These are phyloP conservation scores for Bibio marci DNA, from an alignment of 2,888 invertebrate species.

Conservation along the genomic window DNA sequence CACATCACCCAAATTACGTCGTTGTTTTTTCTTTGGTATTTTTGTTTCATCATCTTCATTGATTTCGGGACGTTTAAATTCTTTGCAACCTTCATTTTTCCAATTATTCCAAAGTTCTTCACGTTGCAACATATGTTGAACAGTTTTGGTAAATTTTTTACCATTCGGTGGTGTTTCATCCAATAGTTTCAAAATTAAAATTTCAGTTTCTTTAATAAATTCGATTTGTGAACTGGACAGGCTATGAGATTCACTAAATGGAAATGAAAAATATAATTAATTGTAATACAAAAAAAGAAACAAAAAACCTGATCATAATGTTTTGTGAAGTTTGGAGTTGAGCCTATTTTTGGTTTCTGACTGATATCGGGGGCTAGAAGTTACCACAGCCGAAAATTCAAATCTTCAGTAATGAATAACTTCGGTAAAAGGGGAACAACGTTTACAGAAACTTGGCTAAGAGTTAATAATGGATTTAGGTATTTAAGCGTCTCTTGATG, in stretches of 20 bases:
- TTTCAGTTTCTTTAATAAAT: conserved; percentile 67
- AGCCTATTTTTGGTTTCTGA: no score
- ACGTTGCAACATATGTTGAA: conserved; percentile 66
- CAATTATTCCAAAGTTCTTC: conserved; percentile 96
- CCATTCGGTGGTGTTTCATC: conserved; percentile 89
- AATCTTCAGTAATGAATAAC: no score
- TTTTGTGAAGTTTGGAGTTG: no score
- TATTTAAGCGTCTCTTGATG: no score
- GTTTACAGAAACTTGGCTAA: no score
- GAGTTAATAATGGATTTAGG: no score
- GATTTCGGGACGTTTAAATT: conserved; percentile 30
- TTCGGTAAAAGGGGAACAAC: no score
- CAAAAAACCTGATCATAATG: no score
- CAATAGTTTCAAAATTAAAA: conserved; percentile 60
- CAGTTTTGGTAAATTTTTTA: conserved; percentile 62
- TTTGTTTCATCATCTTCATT: conserved; percentile 21
- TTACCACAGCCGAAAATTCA: no score
- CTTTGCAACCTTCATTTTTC: conserved; percentile 97
- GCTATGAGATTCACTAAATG: conserved; percentile 57
- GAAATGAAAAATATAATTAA: no score
- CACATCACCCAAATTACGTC: conserved; percentile 54
- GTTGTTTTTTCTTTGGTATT: conserved; percentile 28
- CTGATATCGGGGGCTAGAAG: no score
- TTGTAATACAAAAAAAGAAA: no score
- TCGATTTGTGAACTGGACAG: conserved; percentile 70